phyloP scores from a whole-genome alignment of 2,888 invertebrate genomes.

The Agrochola circellaris region DNA sequence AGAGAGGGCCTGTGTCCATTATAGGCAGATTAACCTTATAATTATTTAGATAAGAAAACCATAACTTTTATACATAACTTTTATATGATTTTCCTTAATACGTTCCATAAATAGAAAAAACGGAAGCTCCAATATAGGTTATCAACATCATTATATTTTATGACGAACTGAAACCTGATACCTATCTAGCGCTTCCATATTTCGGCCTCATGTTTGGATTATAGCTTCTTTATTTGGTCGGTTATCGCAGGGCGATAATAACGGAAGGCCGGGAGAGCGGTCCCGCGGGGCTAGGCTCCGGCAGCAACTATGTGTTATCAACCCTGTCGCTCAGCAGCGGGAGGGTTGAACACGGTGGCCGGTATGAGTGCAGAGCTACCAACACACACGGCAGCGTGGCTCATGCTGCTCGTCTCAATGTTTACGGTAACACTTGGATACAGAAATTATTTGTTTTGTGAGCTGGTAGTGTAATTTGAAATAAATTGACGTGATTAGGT shows the following conservation, averaged over 20 bases:
- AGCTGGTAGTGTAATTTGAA: background rate
- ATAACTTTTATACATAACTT: background rate
- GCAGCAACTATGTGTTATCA: conserved; percentile 94
- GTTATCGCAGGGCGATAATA: conserved; percentile 80
- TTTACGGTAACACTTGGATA: conserved; percentile 91
- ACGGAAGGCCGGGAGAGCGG: conserved; percentile 85
- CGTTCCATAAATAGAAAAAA: conserved; percentile 35
- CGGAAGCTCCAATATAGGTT: conserved; percentile 6
- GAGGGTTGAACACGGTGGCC: conserved; percentile 95
- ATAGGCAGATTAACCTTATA: too few relatives aligned
- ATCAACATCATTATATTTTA: conserved; percentile 56
- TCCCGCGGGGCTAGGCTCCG: conserved; percentile 81
- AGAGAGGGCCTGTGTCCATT: background rate
- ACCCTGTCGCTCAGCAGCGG: conserved; percentile 95
- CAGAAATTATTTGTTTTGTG: background rate
- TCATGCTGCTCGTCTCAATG: conserved; percentile 94
- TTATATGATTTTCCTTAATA: conserved; percentile 6
- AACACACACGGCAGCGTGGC: conserved; percentile 93
- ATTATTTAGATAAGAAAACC: conserved; percentile 5
- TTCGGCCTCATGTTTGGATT: conserved; percentile 30
- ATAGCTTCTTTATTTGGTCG: conserved; percentile 33
- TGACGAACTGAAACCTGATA: conserved; percentile 43
- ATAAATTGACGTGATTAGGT: background rate
- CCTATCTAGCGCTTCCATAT: conserved; percentile 22
- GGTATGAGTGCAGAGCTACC: conserved; percentile 95